A percentile compares a stretch with the other conserved stretches of the same genome.
Conservation (phyloP, 2,888 invertebrate genomes). For the Hypomecis atomaria region DNA sequence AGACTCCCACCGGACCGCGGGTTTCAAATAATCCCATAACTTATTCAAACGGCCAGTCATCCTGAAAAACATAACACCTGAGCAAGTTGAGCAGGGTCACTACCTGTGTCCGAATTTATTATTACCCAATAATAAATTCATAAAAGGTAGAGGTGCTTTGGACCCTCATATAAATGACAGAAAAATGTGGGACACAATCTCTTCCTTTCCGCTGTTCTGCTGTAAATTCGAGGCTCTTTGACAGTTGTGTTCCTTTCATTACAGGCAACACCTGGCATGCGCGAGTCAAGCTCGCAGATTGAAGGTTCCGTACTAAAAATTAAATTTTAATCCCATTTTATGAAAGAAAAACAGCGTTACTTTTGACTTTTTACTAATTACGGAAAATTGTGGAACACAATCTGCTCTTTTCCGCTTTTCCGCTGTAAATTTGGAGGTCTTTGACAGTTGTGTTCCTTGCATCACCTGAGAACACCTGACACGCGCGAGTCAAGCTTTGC, state of each 20-base stretch:
- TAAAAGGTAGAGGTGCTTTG: slow-evolving; percentile 22
- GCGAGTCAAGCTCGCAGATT: no score
- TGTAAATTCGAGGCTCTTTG: slow-evolving; percentile 15
- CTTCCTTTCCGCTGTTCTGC: slow-evolving; percentile 8
- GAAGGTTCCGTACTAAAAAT: no score
- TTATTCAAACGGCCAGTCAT: slow-evolving; percentile 25
- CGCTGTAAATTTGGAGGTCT: no score
- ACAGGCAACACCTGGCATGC: neutral
- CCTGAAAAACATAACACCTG: slow-evolving; percentile 30
- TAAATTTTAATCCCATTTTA: no score
- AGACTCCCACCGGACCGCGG: neutral
- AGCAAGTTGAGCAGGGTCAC: slow-evolving; percentile 23
- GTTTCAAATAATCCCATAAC: slow-evolving; percentile 18
- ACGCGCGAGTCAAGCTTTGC: no score
- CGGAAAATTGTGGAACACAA: no score
- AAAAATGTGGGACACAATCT: slow-evolving; percentile 31
- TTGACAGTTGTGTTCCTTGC: no score
- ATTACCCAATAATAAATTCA: slow-evolving; percentile 32
- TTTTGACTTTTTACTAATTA: no score
- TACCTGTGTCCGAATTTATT: slow-evolving; percentile 33
- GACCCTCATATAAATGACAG: slow-evolving; percentile 31
- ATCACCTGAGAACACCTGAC: no score
- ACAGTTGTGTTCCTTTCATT: slow-evolving; percentile 17
- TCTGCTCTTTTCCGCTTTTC: no score
- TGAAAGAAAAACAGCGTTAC: no score